These are phyloP conservation scores for Poeciliopsis retropinna DNA, from an alignment of 2,113 vertebrate species.

Conservation along the genomic window DNA sequence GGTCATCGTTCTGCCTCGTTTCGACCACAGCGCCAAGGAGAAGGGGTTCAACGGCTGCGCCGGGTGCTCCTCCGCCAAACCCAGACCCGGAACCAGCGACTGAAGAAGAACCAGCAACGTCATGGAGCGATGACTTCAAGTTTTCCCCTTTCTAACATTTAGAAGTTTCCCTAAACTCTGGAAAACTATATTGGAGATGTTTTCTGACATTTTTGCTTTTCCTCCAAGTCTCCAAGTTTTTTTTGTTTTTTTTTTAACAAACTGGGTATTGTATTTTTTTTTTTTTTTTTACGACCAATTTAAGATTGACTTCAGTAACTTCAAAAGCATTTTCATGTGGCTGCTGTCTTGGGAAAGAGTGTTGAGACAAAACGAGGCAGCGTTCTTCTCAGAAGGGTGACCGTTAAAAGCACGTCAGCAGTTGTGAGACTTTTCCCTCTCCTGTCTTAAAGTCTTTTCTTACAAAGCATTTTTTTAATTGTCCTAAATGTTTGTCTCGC, in stretches of 20 bases:
- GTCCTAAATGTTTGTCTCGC: neutral
- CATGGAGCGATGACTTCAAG: neutral
- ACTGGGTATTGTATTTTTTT: neutral
- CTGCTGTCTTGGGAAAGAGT: neutral
- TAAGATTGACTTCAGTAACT: neutral
- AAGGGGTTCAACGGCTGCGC: slow-evolving; percentile 56
- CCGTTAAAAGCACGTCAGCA: neutral
- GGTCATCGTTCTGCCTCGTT: slow-evolving; percentile 70
- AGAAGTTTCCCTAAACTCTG: neutral
- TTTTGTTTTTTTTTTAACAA: neutral
- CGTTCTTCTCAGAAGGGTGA: neutral
- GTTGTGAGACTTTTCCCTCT: neutral
- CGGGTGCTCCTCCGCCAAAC: slow-evolving; percentile 48
- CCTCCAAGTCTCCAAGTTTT: too few relatives aligned
- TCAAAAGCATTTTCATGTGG: neutral
- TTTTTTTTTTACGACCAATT: neutral
- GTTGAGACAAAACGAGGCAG: too few relatives aligned
- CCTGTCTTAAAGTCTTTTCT: neutral
- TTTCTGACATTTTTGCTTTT: neutral
- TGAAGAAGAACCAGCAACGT: slow-evolving; percentile 1
- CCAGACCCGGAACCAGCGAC: slow-evolving; percentile 32
- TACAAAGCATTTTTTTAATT: neutral
- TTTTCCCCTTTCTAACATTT: neutral
- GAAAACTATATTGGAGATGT: neutral
- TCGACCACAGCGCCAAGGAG: slow-evolving; percentile 63